A percentile compares a stretch with the other conserved stretches of the same genome.
These are phyloP conservation scores for Archocentrus centrarchus DNA, from an alignment of 2,113 vertebrate species.

Conservation along the genomic window DNA sequence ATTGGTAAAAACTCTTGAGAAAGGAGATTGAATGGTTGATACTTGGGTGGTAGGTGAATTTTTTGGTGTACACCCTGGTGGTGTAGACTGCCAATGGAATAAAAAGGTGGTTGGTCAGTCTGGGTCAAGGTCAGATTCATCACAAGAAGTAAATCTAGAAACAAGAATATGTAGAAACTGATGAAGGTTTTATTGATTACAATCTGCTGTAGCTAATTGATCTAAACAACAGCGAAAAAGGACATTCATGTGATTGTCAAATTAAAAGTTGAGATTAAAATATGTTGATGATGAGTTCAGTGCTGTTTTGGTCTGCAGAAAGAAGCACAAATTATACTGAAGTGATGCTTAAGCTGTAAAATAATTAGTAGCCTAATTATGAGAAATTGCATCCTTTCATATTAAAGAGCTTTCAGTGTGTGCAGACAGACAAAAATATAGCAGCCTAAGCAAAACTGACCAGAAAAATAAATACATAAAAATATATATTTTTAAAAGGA, in stretches of 20 bases:
- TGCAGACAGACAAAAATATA: neutral
- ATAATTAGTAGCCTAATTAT: neutral
- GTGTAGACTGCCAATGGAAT: no score
- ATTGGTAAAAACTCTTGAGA: neutral
- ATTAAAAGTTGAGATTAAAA: neutral
- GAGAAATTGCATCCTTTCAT: neutral
- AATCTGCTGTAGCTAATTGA: neutral
- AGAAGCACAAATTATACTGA: neutral
- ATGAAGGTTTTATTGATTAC: neutral
- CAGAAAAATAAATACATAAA: neutral
- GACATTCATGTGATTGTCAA: neutral
- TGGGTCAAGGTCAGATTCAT: neutral
- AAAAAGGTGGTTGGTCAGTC: neutral
- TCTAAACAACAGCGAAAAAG: neutral
- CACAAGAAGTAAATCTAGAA: neutral
- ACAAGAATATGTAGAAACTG: neutral
- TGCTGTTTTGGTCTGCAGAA: neutral
- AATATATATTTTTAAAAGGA: neutral
- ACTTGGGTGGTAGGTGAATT: neutral
- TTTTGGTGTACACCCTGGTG: no score
- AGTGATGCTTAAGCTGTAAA: constrained; percentile 9
- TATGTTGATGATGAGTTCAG: neutral
- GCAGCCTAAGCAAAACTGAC: neutral
- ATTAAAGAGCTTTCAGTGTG: neutral
- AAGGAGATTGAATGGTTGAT: neutral